Evolutionary conservation across 1,140 invertebrate genomes (phyloP), one percentile per base, ranked within the genome.

Genomic region (Gryllus bimaculatus): DNA sequence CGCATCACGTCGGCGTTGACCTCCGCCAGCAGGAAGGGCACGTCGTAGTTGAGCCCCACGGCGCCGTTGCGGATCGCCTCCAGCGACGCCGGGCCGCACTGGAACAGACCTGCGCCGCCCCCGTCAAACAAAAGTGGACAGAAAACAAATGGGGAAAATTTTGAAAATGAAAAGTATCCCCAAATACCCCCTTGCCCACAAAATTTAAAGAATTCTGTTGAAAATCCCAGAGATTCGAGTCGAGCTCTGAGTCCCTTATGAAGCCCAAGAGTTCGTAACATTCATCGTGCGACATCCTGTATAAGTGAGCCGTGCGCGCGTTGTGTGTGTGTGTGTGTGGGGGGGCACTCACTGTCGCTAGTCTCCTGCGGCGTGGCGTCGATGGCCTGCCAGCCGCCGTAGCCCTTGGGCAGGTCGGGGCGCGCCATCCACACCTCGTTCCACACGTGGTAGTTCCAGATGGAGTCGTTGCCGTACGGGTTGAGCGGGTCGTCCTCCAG

Each of bases 381-480:
- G 80, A 92, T 88, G 0, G 90, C 91, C 86, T 93, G 92, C 92
- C 92, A 93, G 5, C 92, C 92, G 48, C 91, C 92, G 83, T 92
- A 91, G 66, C 90, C 89, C 81, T 85, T 84, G 21, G 92, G 92
- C 20, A 93, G 85, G 84, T 93, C 92, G 48, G 90, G 90, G 78
- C 92, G 85, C 13, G 88, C 88, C 89, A 93, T 92, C 92, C 92
- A 94, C 18, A 91, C 91, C 78, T 94, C 93, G 82, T 92, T 93
- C 93, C 93, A 94, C 0, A 93, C 92, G 82, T 94, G 93, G 84
- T 92, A 94, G 84, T 94, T 93, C 93, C 90, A 92, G 82, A 91
- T 89, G 77, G 90, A 91, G 82, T 90, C 90, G 77, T 87, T 87
- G n/a, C 84, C 87, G 5, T 82, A 81, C 15, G 86, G 85, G 82